Evolutionary conservation across 2,888 invertebrate species (phyloP), one percentile per base, ranked within the genome.

Genomic region (Rhogogaster chlorosoma): DNA sequence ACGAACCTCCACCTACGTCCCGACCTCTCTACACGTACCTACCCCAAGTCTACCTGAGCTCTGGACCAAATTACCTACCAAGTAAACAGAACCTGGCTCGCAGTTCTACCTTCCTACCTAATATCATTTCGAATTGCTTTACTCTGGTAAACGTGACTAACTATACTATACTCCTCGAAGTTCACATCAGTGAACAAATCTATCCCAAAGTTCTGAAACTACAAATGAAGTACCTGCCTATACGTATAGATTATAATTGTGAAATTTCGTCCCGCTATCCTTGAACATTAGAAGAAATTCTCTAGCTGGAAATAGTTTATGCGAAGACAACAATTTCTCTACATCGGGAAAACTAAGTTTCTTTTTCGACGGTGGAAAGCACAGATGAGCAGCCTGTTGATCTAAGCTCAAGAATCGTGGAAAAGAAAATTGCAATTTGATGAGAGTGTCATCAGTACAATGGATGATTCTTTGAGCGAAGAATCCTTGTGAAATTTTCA

Each of bases 151-250:
- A 83, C 67, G 83, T 83, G 83, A 83, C 83, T 83, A 70, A 32
- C 67, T 67, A 29, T 29, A 49, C 49, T 6, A 49, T 15, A 29
- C n/a, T n/a, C 42, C 61, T 61, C n/a, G 18, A 22, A 45, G 49
- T 83, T 64, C 45, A n/a, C 64, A 70, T 83, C 83, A 45, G 67
- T 32, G 83, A 83, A 29, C 83, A 26, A 83, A 83, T 83, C 67
- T 32, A 70, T 83, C 36, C 26, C 12, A n/a, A 80, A 57, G n/a
- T 61, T 80, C 18, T 12, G 32, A 18, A 78, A 53, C 53, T n/a
- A 29, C 7, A 26, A 7, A 26, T 45, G 6, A 7, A 49, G 3
- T 45, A 45, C 15, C 45, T 12, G 18, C n/a, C 4, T 18, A 7
- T 18, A 71, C 7, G n/a, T 38, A 71, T 38, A 53, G 53, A 32